A percentile compares a stretch with the other conserved stretches of the same genome.
Conservation (phyloP, 2,797 vertebrate species). For the Leptodactylus fallax region DNA sequence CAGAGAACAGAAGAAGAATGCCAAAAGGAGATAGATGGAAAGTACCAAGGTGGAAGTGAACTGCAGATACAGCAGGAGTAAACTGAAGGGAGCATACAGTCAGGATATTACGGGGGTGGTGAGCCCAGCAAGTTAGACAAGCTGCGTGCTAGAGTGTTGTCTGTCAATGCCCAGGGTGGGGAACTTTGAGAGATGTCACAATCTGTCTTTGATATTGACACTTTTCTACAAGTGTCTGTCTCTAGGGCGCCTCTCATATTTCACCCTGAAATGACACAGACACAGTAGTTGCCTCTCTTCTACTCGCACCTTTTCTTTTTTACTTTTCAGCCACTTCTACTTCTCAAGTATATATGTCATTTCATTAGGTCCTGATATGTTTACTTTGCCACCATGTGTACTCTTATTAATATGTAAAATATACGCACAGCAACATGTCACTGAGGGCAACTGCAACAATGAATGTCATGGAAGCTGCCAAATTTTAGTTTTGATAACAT, state of each 20-base stretch:
- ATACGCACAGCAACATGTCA: background rate
- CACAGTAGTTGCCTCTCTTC: background rate
- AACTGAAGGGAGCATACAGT: background rate
- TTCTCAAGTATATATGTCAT: background rate
- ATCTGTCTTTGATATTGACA: constrained; percentile 58
- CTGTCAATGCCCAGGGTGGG: constrained; percentile 42
- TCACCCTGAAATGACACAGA: constrained; percentile 31
- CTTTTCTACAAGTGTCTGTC: constrained; percentile 51
- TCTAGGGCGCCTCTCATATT: constrained; percentile 44
- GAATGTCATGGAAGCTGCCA: background rate
- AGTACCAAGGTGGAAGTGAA: background rate
- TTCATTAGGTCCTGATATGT: background rate
- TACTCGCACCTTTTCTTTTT: background rate
- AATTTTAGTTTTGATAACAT: too few species aligned
- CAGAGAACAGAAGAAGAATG: background rate
- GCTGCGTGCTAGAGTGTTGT: constrained; percentile 20
- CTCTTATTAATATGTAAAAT: background rate
- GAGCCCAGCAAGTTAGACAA: constrained; percentile 17
- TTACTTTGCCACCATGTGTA: background rate
- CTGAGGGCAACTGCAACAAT: background rate
- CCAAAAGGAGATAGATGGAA: background rate
- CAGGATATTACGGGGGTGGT: background rate
- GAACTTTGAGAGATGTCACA: constrained; percentile 54
- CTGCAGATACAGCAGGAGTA: background rate
- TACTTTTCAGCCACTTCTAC: too few species aligned